Percentiles rank a stretch among this genome's conserved stretches.
These are phyloP conservation scores for Epinotia demarniana DNA, from an alignment of 2,888 invertebrate species.

Conservation along the genomic window DNA sequence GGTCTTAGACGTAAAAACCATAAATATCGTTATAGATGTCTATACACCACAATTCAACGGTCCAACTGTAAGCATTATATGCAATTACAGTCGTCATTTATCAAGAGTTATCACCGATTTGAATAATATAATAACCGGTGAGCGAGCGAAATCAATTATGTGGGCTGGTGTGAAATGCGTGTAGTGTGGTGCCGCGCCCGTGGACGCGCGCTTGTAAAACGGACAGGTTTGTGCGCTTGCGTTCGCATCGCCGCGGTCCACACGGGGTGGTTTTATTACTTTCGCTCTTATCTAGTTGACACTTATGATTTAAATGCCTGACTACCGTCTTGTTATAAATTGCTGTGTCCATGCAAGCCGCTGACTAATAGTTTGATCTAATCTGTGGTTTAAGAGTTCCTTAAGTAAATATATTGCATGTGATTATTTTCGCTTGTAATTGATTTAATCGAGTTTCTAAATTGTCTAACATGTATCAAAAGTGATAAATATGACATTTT, in stretches of 20 bases:
- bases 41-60: constrained; percentile 44
- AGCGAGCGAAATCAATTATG: constrained; percentile 52
- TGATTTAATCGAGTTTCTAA: constrained; percentile 36
- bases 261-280: constrained; percentile 48
- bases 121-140: constrained; percentile 57
- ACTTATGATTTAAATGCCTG: constrained; percentile 41
- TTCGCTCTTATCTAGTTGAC: constrained; percentile 47
- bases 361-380: constrained; percentile 42
- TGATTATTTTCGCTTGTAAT: constrained; percentile 42
- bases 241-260: constrained; percentile 42
- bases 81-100: constrained; percentile 64
- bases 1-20: constrained; percentile 31
- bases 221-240: constrained; percentile 46
- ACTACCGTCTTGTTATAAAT: constrained; percentile 42
- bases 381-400: constrained; percentile 38
- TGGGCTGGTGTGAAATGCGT: constrained; percentile 54
- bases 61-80: constrained; percentile 56
- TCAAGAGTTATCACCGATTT: constrained; percentile 66
- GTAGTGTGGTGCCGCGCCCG: constrained; percentile 51
- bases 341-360: constrained; percentile 28
- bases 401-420: constrained; percentile 41
- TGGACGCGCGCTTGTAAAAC: constrained; percentile 46
- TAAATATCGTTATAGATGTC: constrained; percentile 45
- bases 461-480: constrained; percentile 25
- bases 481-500: constrained; percentile 16